These are phyloP conservation scores for Poeciliopsis infans DNA, from an alignment of 2,797 vertebrate species.

Conservation along the genomic window DNA sequence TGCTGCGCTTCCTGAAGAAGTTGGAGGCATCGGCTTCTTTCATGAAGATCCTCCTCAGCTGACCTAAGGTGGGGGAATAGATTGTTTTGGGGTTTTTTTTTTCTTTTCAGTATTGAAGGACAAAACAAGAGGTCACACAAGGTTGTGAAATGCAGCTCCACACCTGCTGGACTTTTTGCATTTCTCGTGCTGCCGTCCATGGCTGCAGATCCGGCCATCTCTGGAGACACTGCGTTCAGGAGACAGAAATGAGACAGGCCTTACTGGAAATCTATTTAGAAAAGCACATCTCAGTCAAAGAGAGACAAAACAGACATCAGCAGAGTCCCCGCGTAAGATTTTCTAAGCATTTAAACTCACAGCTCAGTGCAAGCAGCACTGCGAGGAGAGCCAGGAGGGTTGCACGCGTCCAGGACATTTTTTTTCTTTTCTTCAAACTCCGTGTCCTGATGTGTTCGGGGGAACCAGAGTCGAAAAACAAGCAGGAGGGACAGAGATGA, in stretches of 20 bases:
- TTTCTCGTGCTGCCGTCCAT: conserved; percentile 61
- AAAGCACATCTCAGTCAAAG: conserved; percentile 14
- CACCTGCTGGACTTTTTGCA: conserved; percentile 75
- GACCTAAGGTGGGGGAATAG: conserved; percentile 63
- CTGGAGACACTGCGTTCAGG: conserved; percentile 72
- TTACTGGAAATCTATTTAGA: conserved; percentile 18
- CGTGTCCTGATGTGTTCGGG: conserved; percentile 34
- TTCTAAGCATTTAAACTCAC: conserved; percentile 77
- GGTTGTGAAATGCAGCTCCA: conserved; percentile 45
- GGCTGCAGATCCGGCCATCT: conserved; percentile 67
- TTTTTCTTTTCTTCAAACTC: conserved; percentile 20
- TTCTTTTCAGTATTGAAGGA: background rate
- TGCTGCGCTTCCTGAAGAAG: conserved; percentile 85
- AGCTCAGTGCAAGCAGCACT: conserved; percentile 72
- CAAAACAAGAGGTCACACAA: background rate
- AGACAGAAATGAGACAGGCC: conserved; percentile 34
- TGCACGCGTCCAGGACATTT: conserved; percentile 82
- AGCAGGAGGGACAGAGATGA: conserved; percentile 55
- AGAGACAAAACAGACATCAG: background rate
- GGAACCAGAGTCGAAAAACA: conserved; percentile 43
- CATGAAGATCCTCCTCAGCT: conserved; percentile 83
- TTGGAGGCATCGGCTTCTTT: conserved; percentile 82
- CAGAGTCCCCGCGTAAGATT: background rate
- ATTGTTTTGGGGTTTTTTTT: too few relatives aligned
- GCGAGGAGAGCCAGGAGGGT: conserved; percentile 74